phyloP scores from a whole-genome alignment of 1,140 invertebrate species.

The Brachionus asplanchnoidis region DNA sequence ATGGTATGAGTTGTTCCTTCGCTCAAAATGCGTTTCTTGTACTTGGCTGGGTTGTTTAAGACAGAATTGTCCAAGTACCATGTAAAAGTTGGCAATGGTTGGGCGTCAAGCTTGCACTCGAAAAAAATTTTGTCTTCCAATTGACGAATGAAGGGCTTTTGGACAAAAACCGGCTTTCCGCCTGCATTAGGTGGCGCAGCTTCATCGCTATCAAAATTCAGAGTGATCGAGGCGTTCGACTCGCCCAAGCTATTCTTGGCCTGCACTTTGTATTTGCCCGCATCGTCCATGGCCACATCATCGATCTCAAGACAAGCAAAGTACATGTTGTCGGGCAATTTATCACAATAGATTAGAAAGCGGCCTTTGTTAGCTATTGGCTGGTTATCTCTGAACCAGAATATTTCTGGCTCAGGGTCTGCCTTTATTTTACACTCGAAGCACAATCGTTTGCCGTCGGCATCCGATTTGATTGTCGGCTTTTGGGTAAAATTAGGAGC shows the following conservation, averaged over 20 bases:
- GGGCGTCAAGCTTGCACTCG: constrained; percentile 68
- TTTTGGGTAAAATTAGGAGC: constrained; percentile 95
- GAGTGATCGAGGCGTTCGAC: constrained; percentile 88
- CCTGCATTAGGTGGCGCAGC: background rate
- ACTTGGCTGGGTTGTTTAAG: constrained; percentile 62
- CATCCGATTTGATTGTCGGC: constrained; percentile 89
- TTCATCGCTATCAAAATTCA: constrained; percentile 83
- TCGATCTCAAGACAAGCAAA: constrained; percentile 58
- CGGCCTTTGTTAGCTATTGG: constrained; percentile 53
- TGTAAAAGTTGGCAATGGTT: constrained; percentile 86
- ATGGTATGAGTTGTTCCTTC: constrained; percentile 78
- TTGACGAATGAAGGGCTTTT: constrained; percentile 28
- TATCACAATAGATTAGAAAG: constrained; percentile 40
- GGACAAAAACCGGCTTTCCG: constrained; percentile 25
- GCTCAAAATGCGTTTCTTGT: constrained; percentile 16
- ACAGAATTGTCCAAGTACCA: constrained; percentile 84
- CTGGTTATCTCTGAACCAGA: constrained; percentile 81
- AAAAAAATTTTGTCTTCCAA: constrained; percentile 36
- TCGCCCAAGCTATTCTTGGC: constrained; percentile 92
- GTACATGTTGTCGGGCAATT: constrained; percentile 28
- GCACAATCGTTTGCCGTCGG: constrained; percentile 83
- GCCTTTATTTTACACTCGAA: constrained; percentile 89
- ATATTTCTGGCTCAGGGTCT: constrained; percentile 77
- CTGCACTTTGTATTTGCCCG: constrained; percentile 91
- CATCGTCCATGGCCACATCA: constrained; percentile 90